phyloP scores from a whole-genome alignment of 2,888 invertebrate genomes.

The Ctenicera cuprea region DNA sequence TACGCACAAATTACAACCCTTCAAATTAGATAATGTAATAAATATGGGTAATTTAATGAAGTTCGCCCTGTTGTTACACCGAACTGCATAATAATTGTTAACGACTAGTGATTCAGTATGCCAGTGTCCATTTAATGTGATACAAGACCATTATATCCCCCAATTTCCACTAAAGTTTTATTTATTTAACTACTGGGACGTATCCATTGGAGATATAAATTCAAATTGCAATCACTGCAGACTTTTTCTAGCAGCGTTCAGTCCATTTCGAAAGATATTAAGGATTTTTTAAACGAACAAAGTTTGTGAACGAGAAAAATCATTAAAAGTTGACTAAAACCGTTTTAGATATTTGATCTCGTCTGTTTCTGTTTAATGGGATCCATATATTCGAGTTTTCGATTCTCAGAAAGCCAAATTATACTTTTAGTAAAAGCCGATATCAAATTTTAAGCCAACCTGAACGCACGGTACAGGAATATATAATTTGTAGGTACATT shows the following conservation, averaged over 20 bases:
- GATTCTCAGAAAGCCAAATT: conserved; percentile 20
- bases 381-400: neutral
- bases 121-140: neutral
- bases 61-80: neutral
- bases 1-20: neutral
- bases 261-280: no score
- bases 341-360: neutral
- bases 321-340: neutral
- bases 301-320: neutral
- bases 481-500: conserved; percentile 51
- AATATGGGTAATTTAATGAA: neutral
- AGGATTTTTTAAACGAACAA: neutral
- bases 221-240: neutral
- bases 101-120: neutral
- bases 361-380: neutral
- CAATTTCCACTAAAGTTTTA: conserved; percentile 3
- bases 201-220: neutral
- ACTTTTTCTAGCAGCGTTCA: no score
- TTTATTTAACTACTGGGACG: conserved; percentile 16
- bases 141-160: conserved; percentile 1
- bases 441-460: conserved; percentile 40
- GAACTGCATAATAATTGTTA: conserved; percentile 19
- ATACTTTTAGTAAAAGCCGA: conserved; percentile 30
- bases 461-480: conserved; percentile 48
- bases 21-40: neutral